Evolutionary conservation across 1,140 invertebrate species (phyloP).

Genomic region (Oncopeltus fasciatus): DNA sequence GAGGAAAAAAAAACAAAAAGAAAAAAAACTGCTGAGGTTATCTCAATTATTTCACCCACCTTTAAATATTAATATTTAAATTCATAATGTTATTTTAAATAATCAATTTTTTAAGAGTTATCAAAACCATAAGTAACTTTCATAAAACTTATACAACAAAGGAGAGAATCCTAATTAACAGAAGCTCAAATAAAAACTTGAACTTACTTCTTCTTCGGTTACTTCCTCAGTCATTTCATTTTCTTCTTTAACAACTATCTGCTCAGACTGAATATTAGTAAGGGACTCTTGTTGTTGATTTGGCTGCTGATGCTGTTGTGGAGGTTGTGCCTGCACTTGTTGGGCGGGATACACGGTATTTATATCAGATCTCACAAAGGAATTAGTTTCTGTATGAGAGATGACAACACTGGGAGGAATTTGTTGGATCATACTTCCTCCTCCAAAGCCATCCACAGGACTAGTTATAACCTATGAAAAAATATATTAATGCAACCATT

Average conservation of each 20-base stretch:
- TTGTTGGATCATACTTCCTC: conserved; percentile 9
- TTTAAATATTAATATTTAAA: not conserved
- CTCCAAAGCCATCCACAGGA: not conserved
- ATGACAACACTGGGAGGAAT: conserved; percentile 15
- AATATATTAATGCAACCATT: no score
- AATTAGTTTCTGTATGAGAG: conserved; percentile 17
- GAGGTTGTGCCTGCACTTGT: not conserved
- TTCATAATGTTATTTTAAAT: not conserved
- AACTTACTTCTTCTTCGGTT: conserved; percentile 17
- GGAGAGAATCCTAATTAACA: no score
- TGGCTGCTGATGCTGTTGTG: not conserved
- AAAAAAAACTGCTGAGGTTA: no score
- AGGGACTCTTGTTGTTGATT: not conserved
- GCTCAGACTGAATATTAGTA: not conserved
- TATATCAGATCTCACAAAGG: conserved; percentile 11
- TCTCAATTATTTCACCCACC: no score
- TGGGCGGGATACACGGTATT: conserved; percentile 5
- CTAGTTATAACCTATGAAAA: not conserved
- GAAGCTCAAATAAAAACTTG: not conserved
- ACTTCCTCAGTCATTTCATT: not conserved
- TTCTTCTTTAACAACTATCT: conserved; percentile 11
- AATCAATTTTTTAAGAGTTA: no score
- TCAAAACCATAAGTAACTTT: no score
- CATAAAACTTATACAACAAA: no score
- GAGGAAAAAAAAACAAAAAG: no score